Percentiles rank a stretch among this genome's conserved stretches.
Conservation (phyloP, 2,888 invertebrate genomes). For the Drosophila demipolita region DNA sequence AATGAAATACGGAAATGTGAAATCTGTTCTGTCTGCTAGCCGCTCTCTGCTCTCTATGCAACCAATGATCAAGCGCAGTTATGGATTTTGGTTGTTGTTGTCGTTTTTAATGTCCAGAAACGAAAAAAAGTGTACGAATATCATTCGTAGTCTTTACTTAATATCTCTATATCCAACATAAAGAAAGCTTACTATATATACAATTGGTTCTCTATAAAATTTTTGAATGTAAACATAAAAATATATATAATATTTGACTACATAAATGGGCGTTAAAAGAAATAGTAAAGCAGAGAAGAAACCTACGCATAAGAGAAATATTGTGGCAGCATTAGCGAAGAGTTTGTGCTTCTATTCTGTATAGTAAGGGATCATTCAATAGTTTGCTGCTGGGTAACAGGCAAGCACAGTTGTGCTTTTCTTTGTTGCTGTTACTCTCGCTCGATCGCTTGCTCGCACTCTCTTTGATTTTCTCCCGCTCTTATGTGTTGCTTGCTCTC, state of each 20-base stretch:
- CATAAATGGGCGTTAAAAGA: too few species aligned
- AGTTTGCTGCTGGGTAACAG: neutral
- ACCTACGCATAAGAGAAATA: too few species aligned
- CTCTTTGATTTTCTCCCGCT: neutral
- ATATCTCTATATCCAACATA: neutral
- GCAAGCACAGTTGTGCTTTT: neutral
- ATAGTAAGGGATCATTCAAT: neutral
- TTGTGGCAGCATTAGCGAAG: neutral
- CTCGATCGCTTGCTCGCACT: slow-evolving; percentile 7
- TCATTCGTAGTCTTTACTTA: neutral
- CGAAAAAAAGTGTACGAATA: neutral
- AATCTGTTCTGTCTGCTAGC: slow-evolving; percentile 5
- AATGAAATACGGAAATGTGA: neutral
- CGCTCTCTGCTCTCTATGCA: neutral
- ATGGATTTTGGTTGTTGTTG: neutral
- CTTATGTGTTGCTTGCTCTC: neutral
- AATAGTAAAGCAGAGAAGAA: too few species aligned
- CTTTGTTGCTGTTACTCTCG: slow-evolving; percentile 6
- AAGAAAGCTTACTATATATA: neutral
- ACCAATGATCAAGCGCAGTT: slow-evolving; percentile 17
- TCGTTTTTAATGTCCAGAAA: neutral
- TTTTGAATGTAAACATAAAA: neutral
- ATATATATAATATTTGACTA: too few species aligned
- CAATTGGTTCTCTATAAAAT: neutral
- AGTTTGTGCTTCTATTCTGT: neutral